Percentiles rank a stretch among this genome's conserved stretches.
These are phyloP conservation scores for Ceyx melanurus DNA, from an alignment of 2,113 vertebrate species.

Conservation along the genomic window DNA sequence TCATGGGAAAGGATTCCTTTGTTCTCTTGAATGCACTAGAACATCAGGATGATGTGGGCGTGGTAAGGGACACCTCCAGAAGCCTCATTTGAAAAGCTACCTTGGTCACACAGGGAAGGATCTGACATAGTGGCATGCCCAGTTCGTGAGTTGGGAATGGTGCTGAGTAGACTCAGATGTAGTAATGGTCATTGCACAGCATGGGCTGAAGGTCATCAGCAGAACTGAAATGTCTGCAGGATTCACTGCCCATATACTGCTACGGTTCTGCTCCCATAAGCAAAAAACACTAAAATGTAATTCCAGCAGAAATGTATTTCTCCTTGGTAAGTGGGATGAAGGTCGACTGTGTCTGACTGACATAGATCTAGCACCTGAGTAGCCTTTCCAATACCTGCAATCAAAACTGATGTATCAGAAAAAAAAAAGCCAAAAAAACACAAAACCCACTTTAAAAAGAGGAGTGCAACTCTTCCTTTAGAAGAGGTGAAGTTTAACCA, in stretches of 20 bases:
- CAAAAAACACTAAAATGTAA: neutral
- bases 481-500: neutral
- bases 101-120: neutral
- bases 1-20: neutral
- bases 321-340: neutral
- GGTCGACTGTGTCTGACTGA: neutral
- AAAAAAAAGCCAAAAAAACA: neutral
- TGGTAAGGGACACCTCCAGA: neutral
- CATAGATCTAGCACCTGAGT: neutral
- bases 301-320: neutral
- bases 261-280: neutral
- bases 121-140: neutral
- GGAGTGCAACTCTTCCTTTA: neutral
- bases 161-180: neutral
- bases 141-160: neutral
- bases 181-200: neutral
- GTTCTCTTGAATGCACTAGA: neutral
- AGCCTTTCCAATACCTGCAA: neutral
- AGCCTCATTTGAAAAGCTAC: neutral
- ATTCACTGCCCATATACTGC: neutral
- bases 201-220: neutral
- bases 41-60: neutral
- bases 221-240: neutral
- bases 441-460: neutral
- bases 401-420: neutral